These are phyloP conservation scores for Prunella fulvescens DNA, from an alignment of 2,113 vertebrate genomes.

Conservation along the genomic window DNA sequence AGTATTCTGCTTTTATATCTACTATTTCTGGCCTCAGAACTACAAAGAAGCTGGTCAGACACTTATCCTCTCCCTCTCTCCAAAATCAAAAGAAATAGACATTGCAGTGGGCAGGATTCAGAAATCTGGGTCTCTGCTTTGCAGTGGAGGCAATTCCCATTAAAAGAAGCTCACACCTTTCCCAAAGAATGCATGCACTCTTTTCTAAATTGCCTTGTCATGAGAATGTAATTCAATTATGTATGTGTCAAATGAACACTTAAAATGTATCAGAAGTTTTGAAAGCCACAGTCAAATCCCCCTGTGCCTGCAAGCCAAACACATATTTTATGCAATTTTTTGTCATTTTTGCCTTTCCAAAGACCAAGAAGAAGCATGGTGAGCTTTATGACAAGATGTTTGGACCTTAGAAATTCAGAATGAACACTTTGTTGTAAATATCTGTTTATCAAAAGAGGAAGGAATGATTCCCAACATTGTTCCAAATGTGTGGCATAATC, in stretches of 20 bases:
- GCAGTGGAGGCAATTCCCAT: neutral
- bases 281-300: neutral
- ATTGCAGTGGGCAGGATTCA: neutral
- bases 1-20: neutral
- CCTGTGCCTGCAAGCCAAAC: fast-evolving
- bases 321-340: neutral
- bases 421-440: neutral
- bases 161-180: neutral
- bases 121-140: neutral
- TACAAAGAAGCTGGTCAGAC: neutral
- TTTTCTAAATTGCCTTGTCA: neutral
- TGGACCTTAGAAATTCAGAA: neutral
- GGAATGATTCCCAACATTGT: neutral
- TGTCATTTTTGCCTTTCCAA: neutral
- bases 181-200: neutral
- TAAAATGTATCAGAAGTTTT: neutral
- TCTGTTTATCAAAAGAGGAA: neutral
- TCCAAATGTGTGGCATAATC: neutral
- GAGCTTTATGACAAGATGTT: neutral
- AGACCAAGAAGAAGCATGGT: neutral
- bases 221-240: neutral
- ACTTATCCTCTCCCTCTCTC: neutral
- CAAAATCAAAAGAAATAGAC: neutral
- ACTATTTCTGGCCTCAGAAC: neutral
- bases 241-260: neutral